These are phyloP conservation scores for Smittia sp. DNA, from an alignment of 2,888 invertebrate genomes.

Conservation along the genomic window DNA sequence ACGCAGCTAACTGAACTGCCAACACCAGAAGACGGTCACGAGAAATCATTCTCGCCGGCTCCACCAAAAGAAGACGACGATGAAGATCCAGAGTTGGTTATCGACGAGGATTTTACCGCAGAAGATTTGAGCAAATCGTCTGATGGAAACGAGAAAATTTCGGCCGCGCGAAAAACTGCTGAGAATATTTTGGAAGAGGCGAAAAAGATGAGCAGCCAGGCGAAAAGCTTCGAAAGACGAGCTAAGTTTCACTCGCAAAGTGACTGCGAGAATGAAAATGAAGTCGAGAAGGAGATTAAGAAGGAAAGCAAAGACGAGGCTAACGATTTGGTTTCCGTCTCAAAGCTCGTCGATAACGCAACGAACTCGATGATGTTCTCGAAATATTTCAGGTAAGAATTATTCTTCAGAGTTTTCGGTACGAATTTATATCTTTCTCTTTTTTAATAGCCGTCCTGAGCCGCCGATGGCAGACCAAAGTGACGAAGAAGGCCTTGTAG, in stretches of 20 bases:
- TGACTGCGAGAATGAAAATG: constrained; percentile 52
- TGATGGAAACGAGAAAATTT: constrained; percentile 49
- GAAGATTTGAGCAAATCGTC: constrained; percentile 45
- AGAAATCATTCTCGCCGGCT: constrained; percentile 48
- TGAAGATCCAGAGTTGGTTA: constrained; percentile 55
- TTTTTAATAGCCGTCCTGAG: constrained; percentile 22
- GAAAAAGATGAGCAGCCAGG: constrained; percentile 47
- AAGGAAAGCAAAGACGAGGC: constrained; percentile 54
- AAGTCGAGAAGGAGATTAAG: not conserved
- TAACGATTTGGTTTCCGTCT: constrained; percentile 74
- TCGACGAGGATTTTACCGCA: constrained; percentile 51
- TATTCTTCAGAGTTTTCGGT: constrained; percentile 2
- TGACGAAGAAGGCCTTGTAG: constrained; percentile 75
- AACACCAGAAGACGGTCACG: not conserved
- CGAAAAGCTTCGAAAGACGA: not conserved
- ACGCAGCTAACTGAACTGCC: constrained; percentile 26
- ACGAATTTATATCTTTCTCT: not conserved
- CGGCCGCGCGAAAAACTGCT: constrained; percentile 58
- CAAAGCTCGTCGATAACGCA: constrained; percentile 74
- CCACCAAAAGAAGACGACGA: constrained; percentile 58
- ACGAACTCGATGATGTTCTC: constrained; percentile 61
- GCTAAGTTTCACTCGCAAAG: constrained; percentile 50
- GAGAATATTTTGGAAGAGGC: constrained; percentile 60
- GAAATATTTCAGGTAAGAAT: constrained; percentile 58
- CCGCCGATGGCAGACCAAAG: constrained; percentile 51